Conservation (phyloP, 2,113 vertebrate genomes). For the Channa argus region DNA sequence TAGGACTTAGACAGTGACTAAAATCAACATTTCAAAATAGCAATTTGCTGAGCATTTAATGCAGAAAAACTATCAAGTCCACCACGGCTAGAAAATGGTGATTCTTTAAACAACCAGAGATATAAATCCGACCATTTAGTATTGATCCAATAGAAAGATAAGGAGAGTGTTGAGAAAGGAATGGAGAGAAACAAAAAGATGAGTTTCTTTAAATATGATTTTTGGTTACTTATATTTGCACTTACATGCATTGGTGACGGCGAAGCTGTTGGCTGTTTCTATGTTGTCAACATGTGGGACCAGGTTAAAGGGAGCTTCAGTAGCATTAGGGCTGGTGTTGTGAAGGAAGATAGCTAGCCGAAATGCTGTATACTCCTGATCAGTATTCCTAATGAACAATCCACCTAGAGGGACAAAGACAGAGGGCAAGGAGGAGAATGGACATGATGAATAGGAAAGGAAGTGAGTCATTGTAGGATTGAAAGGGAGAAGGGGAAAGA, state of each 20-base stretch:
- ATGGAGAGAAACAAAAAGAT: neutral
- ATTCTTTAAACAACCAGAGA: constrained; percentile 20
- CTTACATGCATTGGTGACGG: constrained; percentile 99
- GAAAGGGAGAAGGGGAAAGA: constrained; percentile 28
- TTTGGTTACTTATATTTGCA: constrained; percentile 58
- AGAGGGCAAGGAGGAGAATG: constrained; percentile 36
- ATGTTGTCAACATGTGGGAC: constrained; percentile 99
- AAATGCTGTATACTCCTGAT: constrained; percentile 99
- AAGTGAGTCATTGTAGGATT: constrained; percentile 53
- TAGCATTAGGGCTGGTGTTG: constrained; percentile 98
- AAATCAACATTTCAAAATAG: constrained; percentile 28
- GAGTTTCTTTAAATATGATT: neutral
- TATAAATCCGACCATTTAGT: neutral
- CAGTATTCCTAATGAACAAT: constrained; percentile 99
- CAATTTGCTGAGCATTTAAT: neutral
- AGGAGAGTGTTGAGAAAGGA: neutral
- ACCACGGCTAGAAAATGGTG: neutral
- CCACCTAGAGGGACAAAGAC: constrained; percentile 85
- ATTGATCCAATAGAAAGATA: neutral
- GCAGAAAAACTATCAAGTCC: neutral
- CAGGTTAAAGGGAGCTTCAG: constrained; percentile 98
- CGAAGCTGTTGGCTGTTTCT: constrained; percentile 99
- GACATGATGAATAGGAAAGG: constrained; percentile 47
- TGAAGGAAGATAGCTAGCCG: constrained; percentile 98
- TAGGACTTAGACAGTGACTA: neutral